These are phyloP conservation scores for Drosophila malerkotliana DNA, from an alignment of 1,140 invertebrate species.

Conservation along the genomic window DNA sequence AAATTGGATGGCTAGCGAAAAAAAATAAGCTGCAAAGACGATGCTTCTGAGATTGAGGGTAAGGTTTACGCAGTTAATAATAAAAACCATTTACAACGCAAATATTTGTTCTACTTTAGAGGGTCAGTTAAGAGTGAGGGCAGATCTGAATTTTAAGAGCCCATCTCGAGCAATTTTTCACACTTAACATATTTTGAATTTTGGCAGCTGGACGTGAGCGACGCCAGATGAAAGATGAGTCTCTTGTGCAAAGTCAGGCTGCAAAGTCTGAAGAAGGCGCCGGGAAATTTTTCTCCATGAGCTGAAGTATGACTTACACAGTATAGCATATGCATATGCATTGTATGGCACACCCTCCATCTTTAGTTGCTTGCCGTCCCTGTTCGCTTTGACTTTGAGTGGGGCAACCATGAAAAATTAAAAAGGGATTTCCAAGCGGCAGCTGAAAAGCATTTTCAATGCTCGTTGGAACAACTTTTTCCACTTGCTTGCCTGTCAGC, in stretches of 20 bases:
- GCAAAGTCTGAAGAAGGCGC: constrained; percentile 30
- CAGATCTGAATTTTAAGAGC: constrained; percentile 2
- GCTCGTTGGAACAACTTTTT: constrained; percentile 71
- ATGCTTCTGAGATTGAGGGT: constrained; percentile 51
- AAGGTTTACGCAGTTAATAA: constrained; percentile 77
- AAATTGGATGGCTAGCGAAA: constrained; percentile 47
- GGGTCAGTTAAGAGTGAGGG: neutral
- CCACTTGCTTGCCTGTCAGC: constrained; percentile 33
- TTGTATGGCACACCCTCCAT: constrained; percentile 14
- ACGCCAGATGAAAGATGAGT: constrained; percentile 42
- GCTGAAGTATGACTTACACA: constrained; percentile 64
- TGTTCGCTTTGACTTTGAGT: constrained; percentile 74
- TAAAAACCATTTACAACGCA: constrained; percentile 81
- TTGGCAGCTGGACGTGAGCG: constrained; percentile 51
- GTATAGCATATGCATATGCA: constrained; percentile 40
- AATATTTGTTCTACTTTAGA: constrained; percentile 62
- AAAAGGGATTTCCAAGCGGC: constrained; percentile 74
- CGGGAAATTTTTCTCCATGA: constrained; percentile 73
- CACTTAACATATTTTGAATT: constrained; percentile 65
- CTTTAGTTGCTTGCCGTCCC: constrained; percentile 7
- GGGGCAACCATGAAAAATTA: constrained; percentile 71
- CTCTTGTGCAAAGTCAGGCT: constrained; percentile 19
- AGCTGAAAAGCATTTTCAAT: constrained; percentile 73
- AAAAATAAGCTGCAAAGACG: constrained; percentile 8
- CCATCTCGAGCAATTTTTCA: constrained; percentile 69